Conservation (phyloP, 2,888 invertebrate genomes). For the Brachycybe producta region DNA sequence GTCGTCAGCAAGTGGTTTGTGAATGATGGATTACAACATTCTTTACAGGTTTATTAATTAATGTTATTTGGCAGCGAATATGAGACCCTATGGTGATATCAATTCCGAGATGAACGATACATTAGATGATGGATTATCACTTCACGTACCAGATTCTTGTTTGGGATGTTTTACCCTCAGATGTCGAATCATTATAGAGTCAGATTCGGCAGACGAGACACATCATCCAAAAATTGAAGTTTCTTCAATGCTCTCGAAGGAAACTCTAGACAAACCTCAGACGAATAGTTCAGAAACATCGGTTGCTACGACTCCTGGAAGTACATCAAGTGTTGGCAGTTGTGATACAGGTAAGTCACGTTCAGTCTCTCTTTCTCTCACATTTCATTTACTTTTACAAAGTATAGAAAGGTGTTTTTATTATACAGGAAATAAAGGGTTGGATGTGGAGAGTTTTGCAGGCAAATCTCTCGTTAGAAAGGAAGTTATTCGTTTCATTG, state of each 20-base stretch:
- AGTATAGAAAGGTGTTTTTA: neutral
- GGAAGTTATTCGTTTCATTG: conserved; percentile 56
- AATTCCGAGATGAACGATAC: conserved; percentile 16
- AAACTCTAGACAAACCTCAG: conserved; percentile 13
- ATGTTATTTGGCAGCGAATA: too few species aligned
- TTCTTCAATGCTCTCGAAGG: too few species aligned
- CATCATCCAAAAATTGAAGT: too few species aligned
- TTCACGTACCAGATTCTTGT: conserved; percentile 24
- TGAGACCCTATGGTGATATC: conserved; percentile 9
- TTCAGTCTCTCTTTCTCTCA: too few species aligned
- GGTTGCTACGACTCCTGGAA: conserved; percentile 25
- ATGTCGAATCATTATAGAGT: conserved; percentile 5
- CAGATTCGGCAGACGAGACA: neutral
- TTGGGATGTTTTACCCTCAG: conserved; percentile 21
- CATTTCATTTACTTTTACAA: too few species aligned
- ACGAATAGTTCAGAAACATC: conserved; percentile 17
- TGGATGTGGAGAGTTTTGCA: conserved; percentile 12
- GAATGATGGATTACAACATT: too few species aligned
- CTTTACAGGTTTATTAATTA: too few species aligned
- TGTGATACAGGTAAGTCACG: conserved; percentile 25
- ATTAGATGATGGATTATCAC: conserved; percentile 21
- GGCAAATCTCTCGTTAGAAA: conserved; percentile 36
- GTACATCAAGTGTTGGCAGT: conserved; percentile 27
- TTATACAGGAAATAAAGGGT: neutral
- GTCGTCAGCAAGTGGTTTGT: too few species aligned